These are phyloP conservation scores for Drosophila teissieri DNA, from an alignment of 1,140 invertebrate genomes.

Conservation along the genomic window DNA sequence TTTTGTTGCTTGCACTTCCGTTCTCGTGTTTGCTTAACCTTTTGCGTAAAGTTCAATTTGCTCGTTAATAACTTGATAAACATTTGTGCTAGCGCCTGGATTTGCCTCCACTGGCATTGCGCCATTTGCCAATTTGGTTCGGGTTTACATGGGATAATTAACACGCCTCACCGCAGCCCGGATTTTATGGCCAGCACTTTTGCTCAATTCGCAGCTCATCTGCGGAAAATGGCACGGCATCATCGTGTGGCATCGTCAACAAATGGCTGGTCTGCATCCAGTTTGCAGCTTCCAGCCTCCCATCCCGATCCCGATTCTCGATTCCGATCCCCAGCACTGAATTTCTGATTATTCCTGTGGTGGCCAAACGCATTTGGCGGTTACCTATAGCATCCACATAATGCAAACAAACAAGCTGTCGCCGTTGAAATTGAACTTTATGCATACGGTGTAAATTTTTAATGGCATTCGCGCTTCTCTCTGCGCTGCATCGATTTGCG, in stretches of 20 bases:
- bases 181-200: slow-evolving; percentile 61
- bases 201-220: slow-evolving; percentile 35
- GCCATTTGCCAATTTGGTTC: slow-evolving; percentile 36
- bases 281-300: neutral
- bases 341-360: slow-evolving; percentile 54
- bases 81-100: slow-evolving; percentile 35
- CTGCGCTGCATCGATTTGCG: slow-evolving; percentile 17
- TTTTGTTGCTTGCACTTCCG: slow-evolving; percentile 13
- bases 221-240: slow-evolving; percentile 16
- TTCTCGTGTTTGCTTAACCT: slow-evolving; percentile 64
- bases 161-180: slow-evolving; percentile 30
- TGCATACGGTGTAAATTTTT: slow-evolving; percentile 51
- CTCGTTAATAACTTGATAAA: slow-evolving; percentile 67
- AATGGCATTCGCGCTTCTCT: slow-evolving; percentile 35
- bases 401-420: slow-evolving; percentile 53
- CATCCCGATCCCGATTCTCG: neutral
- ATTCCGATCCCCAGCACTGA: neutral
- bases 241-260: slow-evolving; percentile 16
- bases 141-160: slow-evolving; percentile 67
- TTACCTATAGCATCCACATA: slow-evolving; percentile 16
- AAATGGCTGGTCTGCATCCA: slow-evolving; percentile 8
- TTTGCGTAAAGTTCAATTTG: slow-evolving; percentile 71
- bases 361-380: slow-evolving; percentile 44
- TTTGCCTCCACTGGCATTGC: slow-evolving; percentile 41
- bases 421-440: slow-evolving; percentile 45